Percentiles rank a stretch among this genome's conserved stretches.
These are phyloP conservation scores for Mycalesis mineus DNA, from an alignment of 2,888 invertebrate genomes.

Conservation along the genomic window DNA sequence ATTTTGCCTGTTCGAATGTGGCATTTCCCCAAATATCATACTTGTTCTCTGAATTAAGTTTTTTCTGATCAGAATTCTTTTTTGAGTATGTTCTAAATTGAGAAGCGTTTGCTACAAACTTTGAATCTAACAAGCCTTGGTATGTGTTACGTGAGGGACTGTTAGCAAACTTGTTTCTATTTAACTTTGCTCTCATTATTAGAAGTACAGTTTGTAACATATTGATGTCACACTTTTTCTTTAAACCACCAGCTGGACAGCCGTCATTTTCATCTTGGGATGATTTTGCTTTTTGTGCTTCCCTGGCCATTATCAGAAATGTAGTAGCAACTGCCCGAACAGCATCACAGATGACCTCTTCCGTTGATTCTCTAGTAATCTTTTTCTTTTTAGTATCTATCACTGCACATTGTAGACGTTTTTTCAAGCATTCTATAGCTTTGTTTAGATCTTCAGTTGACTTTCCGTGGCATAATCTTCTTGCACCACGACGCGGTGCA, in stretches of 20 bases:
- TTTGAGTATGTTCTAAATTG: constrained; percentile 56
- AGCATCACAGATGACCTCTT: constrained; percentile 51
- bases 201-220: constrained; percentile 50
- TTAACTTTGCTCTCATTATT: constrained; percentile 47
- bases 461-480: constrained; percentile 49
- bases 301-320: constrained; percentile 40
- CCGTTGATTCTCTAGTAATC: constrained; percentile 42
- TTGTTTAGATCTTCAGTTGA: constrained; percentile 46
- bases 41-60: constrained; percentile 26
- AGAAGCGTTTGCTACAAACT: constrained; percentile 32
- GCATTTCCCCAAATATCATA: constrained; percentile 55
- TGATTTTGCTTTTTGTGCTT: constrained; percentile 20
- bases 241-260: not conserved
- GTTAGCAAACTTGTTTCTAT: constrained; percentile 37
- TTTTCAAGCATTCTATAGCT: constrained; percentile 57
- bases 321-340: constrained; percentile 47
- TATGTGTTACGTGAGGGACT: constrained; percentile 39
- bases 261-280: constrained; percentile 16
- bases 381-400: constrained; percentile 38
- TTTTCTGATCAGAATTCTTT: constrained; percentile 33
- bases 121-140: constrained; percentile 37
- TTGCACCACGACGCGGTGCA: constrained; percentile 60
- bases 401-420: constrained; percentile 48
- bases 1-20: constrained; percentile 35
- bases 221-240: constrained; percentile 34